Evolutionary conservation across 2,113 vertebrate genomes (phyloP).

Genomic region (Ramphastos sulfuratus): DNA sequence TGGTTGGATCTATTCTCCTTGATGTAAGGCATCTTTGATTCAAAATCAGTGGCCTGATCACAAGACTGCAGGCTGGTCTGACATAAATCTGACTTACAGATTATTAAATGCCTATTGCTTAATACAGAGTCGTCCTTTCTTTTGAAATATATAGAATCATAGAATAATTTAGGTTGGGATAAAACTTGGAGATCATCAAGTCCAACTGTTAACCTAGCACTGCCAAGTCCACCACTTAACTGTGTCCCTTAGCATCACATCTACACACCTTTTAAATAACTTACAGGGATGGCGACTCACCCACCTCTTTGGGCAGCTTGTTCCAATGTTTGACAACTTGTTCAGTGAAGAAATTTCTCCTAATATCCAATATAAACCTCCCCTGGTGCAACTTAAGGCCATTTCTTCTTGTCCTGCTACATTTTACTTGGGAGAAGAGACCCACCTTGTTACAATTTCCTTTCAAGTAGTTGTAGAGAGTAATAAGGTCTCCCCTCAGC

Average conservation of each 20-base stretch:
- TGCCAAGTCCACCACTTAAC: background rate
- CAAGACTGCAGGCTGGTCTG: background rate
- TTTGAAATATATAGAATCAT: background rate
- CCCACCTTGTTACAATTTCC: background rate
- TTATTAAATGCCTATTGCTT: background rate
- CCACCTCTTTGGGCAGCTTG: background rate
- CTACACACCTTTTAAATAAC: background rate
- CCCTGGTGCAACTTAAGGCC: no score
- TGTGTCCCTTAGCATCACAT: background rate
- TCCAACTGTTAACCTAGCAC: background rate
- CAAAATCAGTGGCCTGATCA: background rate
- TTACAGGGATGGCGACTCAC: background rate
- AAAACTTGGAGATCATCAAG: background rate
- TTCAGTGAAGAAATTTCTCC: background rate
- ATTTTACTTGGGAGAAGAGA: background rate
- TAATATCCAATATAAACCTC: no score
- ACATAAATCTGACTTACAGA: background rate
- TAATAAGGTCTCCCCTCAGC: background rate
- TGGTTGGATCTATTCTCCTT: background rate
- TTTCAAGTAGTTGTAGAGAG: background rate
- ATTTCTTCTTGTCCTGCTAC: background rate
- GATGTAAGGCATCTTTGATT: background rate
- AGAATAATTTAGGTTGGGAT: background rate
- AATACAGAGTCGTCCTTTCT: background rate
- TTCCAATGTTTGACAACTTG: background rate